Percentiles rank a stretch among this genome's conserved stretches.
These are phyloP conservation scores for Tetropium fuscum DNA, from an alignment of 2,888 invertebrate genomes.

Conservation along the genomic window DNA sequence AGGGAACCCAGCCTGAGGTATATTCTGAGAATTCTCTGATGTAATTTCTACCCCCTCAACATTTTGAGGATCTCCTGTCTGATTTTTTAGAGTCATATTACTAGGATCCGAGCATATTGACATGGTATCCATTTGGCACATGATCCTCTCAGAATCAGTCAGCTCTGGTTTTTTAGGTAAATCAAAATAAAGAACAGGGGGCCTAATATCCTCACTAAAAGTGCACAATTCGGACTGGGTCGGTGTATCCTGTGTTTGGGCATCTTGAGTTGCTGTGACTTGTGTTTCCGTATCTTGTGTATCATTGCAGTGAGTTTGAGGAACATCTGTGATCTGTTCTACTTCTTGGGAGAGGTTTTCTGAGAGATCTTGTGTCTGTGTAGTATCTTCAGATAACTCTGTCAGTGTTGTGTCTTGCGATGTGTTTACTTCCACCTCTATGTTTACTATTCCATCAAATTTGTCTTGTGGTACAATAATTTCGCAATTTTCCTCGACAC, in stretches of 20 bases:
- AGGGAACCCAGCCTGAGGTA: neutral
- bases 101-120: slow-evolving; percentile 38
- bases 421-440: slow-evolving; percentile 5
- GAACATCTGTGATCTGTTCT: no score
- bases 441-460: neutral
- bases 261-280: slow-evolving; percentile 37
- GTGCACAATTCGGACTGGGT: neutral
- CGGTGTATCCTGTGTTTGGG: slow-evolving; percentile 31
- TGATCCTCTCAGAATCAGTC: slow-evolving; percentile 53
- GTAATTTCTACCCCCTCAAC: slow-evolving; percentile 19
- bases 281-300: slow-evolving; percentile 24
- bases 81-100: neutral
- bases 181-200: slow-evolving; percentile 34
- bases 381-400: slow-evolving; percentile 27
- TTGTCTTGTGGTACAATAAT: neutral
- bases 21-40: neutral
- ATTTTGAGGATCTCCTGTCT: neutral
- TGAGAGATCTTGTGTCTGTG: neutral
- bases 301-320: slow-evolving; percentile 13
- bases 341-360: no score
- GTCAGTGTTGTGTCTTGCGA: slow-evolving; percentile 36
- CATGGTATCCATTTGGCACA: slow-evolving; percentile 54
- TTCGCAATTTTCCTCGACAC: neutral
- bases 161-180: slow-evolving; percentile 46
- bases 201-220: neutral